These are phyloP conservation scores for Nomada ferruginata DNA, from an alignment of 2,888 invertebrate genomes.

Conservation along the genomic window DNA sequence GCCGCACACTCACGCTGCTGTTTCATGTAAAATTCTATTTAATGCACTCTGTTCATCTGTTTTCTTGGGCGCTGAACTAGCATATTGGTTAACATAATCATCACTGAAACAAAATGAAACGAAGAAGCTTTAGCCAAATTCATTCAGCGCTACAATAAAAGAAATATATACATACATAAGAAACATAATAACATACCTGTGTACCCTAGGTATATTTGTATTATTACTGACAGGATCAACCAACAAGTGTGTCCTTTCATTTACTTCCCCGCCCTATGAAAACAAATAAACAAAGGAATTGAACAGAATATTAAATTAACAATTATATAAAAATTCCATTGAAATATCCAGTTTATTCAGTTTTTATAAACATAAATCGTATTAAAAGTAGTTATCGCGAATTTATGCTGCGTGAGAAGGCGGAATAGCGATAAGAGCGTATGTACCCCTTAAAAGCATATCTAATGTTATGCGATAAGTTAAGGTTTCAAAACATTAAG, in stretches of 20 bases:
- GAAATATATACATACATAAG: neutral
- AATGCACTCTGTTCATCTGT: constrained; percentile 96
- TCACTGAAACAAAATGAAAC: constrained; percentile 85
- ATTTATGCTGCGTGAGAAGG: neutral
- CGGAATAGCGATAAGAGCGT: constrained; percentile 2
- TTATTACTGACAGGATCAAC: constrained; percentile 91
- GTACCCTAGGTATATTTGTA: constrained; percentile 89
- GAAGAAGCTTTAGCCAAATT: constrained; percentile 29
- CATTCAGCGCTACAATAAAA: neutral
- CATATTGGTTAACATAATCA: constrained; percentile 87
- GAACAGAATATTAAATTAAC: neutral
- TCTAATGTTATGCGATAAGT: constrained; percentile 56
- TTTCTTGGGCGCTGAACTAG: constrained; percentile 89
- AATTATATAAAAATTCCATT: neutral
- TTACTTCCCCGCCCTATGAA: constrained; percentile 86
- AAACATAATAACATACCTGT: constrained; percentile 84
- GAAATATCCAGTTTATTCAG: neutral
- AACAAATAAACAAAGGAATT: constrained; percentile 20
- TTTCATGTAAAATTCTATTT: constrained; percentile 94
- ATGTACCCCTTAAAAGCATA: constrained; percentile 9
- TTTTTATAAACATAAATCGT: neutral
- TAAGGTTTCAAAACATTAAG: constrained; percentile 20
- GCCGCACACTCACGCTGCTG: constrained; percentile 90
- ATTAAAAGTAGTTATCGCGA: neutral
- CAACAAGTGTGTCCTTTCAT: constrained; percentile 92